A percentile compares a stretch with the other conserved stretches of the same genome.
These are phyloP conservation scores for Addax nasomaculatus DNA, from an alignment of 2,113 vertebrate genomes.

Conservation along the genomic window DNA sequence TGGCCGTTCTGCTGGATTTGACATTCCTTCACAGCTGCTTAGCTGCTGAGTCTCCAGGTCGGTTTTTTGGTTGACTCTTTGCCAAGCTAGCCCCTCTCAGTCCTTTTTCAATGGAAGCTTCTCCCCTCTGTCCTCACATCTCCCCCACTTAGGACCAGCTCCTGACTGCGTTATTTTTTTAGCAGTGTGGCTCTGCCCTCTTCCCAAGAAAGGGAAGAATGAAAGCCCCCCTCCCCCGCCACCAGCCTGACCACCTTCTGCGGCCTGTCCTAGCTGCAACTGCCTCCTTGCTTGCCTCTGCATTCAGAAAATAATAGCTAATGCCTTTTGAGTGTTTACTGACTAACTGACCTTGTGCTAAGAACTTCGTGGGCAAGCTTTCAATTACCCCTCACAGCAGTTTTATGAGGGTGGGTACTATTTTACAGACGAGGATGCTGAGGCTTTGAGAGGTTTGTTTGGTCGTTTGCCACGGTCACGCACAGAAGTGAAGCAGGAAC, in stretches of 20 bases:
- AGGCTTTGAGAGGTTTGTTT: neutral
- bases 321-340: neutral
- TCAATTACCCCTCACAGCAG: neutral
- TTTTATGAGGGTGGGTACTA: neutral
- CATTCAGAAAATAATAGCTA: neutral
- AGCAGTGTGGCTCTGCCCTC: neutral
- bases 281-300: neutral
- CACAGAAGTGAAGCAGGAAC: neutral
- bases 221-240: neutral
- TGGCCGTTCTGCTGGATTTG: constrained; percentile 19
- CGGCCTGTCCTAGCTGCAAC: neutral
- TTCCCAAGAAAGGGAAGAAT: neutral
- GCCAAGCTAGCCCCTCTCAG: neutral
- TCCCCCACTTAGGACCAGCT: neutral
- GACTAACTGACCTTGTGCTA: neutral
- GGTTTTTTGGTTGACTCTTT: constrained; percentile 48
- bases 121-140: neutral
- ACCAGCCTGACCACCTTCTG: neutral
- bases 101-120: constrained; percentile 16
- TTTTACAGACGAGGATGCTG: neutral
- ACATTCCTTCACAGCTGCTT: constrained; percentile 37
- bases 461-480: neutral
- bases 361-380: neutral
- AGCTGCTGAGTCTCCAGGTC: constrained; percentile 54
- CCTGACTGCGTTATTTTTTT: neutral